These are phyloP conservation scores for Myocastor coypus DNA, from an alignment of 2,113 vertebrate genomes.

Conservation along the genomic window DNA sequence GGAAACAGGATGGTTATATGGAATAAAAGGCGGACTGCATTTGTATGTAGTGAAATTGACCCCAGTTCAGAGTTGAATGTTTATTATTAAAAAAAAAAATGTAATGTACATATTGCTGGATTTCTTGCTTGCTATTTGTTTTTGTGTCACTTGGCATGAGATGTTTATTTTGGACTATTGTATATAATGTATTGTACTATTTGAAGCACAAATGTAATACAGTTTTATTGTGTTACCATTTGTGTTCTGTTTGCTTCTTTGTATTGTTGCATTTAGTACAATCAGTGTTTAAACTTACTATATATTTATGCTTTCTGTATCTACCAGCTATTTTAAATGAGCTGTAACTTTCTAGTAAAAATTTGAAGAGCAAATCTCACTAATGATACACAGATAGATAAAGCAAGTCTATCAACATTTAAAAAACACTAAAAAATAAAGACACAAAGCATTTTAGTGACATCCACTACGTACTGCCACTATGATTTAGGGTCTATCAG, in stretches of 20 bases:
- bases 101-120: slow-evolving; percentile 90
- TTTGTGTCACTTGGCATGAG: slow-evolving; percentile 97
- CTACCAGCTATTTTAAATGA: slow-evolving; percentile 91
- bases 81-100: slow-evolving; percentile 86
- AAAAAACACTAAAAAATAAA: slow-evolving; percentile 82
- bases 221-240: slow-evolving; percentile 99
- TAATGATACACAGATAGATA: slow-evolving; percentile 85
- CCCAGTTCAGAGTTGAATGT: slow-evolving; percentile 90
- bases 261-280: slow-evolving; percentile 92
- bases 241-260: slow-evolving; percentile 91
- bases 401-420: slow-evolving; percentile 86
- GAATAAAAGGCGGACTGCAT: slow-evolving; percentile 87
- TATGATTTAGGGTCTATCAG: slow-evolving; percentile 82
- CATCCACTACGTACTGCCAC: slow-evolving; percentile 80
- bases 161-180: slow-evolving; percentile 98
- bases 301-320: slow-evolving; percentile 91
- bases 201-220: slow-evolving; percentile 99
- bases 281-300: slow-evolving; percentile 91
- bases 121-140: slow-evolving; percentile 90
- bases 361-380: slow-evolving; percentile 88
- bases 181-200: slow-evolving; percentile 99
- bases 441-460: slow-evolving; percentile 78
- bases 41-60: slow-evolving; percentile 89
- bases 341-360: slow-evolving; percentile 91
- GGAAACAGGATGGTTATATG: slow-evolving; percentile 86